These are phyloP conservation scores for Coracopsis vasa DNA, from an alignment of 2,113 vertebrate species.

Conservation along the genomic window DNA sequence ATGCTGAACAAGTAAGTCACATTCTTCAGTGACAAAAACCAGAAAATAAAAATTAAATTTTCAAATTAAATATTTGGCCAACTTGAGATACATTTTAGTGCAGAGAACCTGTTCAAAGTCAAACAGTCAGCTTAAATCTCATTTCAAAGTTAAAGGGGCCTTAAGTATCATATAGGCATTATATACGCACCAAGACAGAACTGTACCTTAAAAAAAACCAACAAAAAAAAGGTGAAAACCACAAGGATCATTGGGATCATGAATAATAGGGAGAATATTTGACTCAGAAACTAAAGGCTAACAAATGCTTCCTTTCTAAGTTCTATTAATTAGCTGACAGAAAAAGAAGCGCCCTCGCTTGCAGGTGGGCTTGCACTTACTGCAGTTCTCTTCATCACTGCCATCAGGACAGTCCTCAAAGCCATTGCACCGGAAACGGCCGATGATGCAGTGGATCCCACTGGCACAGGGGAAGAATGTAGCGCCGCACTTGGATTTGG, in stretches of 20 bases:
- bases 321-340: not conserved
- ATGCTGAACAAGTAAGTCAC: not conserved
- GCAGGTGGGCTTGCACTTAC: constrained; percentile 77
- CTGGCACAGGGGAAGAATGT: constrained; percentile 94
- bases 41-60: not conserved
- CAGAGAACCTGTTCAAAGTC: not conserved
- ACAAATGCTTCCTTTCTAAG: fast-evolving
- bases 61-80: not conserved
- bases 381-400: constrained; percentile 97
- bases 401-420: constrained; percentile 94
- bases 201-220: not conserved
- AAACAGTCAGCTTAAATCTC: not conserved
- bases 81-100: not conserved
- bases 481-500: constrained; percentile 88
- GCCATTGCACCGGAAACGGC: constrained; percentile 94
- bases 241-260: fast-evolving
- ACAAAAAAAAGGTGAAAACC: not conserved
- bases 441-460: constrained; percentile 96
- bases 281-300: not conserved
- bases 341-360: not conserved
- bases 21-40: not conserved
- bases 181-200: not conserved
- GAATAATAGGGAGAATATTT: not conserved
- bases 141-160: not conserved
- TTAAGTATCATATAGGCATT: not conserved